Percentiles rank a stretch among this genome's conserved stretches.
Conservation (phyloP, 2,888 invertebrate genomes). For the Pachydiplax longipennis region DNA sequence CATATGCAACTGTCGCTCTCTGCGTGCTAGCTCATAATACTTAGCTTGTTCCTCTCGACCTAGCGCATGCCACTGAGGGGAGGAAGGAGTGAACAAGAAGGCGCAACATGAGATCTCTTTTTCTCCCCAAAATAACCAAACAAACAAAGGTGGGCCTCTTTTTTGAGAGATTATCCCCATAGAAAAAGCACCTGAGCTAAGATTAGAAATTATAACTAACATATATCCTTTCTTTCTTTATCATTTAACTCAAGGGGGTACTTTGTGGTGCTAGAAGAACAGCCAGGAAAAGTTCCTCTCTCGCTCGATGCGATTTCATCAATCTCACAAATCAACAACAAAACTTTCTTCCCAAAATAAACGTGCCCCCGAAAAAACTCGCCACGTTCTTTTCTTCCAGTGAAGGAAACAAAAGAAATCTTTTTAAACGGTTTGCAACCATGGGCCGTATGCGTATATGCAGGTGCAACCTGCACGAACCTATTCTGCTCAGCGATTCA, state of each 20-base stretch:
- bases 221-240: not conserved
- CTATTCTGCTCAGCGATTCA: constrained; percentile 52
- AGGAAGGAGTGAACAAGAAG: constrained; percentile 58
- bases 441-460: constrained; percentile 49
- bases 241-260: constrained; percentile 20
- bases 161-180: not conserved
- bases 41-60: constrained; percentile 99
- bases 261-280: constrained; percentile 71
- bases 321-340: not conserved
- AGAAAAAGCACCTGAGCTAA: not conserved
- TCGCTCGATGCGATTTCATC: constrained; percentile 27
- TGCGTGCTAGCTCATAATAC: constrained; percentile 98
- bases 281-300: constrained; percentile 61
- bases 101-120: constrained; percentile 56
- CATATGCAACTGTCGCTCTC: constrained; percentile 98
- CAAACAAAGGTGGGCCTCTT: constrained; percentile 18
- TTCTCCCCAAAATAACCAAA: constrained; percentile 47
- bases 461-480: constrained; percentile 47
- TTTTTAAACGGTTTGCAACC: constrained; percentile 1
- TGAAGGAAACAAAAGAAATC: constrained; percentile 5
- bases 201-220: constrained; percentile 18
- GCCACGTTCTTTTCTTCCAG: not conserved
- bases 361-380: constrained; percentile 14
- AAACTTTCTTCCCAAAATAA: not conserved
- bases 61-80: constrained; percentile 97